Conservation (phyloP, 2,113 vertebrate species). For the Leptobrachium ailaonicum region DNA sequence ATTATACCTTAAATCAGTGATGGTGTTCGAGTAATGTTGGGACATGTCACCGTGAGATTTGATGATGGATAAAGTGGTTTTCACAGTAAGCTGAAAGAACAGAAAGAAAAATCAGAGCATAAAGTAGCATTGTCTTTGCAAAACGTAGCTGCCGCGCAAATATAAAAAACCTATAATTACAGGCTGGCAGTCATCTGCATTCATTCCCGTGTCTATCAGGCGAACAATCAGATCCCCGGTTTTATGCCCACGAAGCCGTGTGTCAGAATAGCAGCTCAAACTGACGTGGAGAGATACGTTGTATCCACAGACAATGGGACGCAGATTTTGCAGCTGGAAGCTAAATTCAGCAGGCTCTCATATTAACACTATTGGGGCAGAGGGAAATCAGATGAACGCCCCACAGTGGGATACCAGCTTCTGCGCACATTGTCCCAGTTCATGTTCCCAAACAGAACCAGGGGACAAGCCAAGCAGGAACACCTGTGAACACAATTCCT, state of each 20-base stretch:
- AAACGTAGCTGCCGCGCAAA: conserved; percentile 23
- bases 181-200: conserved; percentile 37
- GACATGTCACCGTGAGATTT: conserved; percentile 9
- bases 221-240: conserved; percentile 29
- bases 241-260: conserved; percentile 15
- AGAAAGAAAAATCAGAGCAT: conserved; percentile 3
- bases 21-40: neutral
- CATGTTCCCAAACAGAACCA: neutral
- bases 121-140: conserved; percentile 35
- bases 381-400: too few relatives aligned
- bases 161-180: conserved; percentile 34
- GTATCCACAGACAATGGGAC: conserved; percentile 14
- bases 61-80: conserved; percentile 7
- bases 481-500: too few relatives aligned
- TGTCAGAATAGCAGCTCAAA: conserved; percentile 37
- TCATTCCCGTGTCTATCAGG: conserved; percentile 25
- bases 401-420: too few relatives aligned
- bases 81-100: neutral
- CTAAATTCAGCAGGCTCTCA: neutral
- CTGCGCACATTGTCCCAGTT: neutral
- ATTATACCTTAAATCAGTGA: too few relatives aligned
- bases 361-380: neutral
- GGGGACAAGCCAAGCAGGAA: too few relatives aligned
- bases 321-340: neutral
- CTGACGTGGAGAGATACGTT: conserved; percentile 1